A percentile compares a stretch with the other conserved stretches of the same genome.
These are phyloP conservation scores for Callipepla squamata DNA, from an alignment of 2,113 vertebrate genomes.

Conservation along the genomic window DNA sequence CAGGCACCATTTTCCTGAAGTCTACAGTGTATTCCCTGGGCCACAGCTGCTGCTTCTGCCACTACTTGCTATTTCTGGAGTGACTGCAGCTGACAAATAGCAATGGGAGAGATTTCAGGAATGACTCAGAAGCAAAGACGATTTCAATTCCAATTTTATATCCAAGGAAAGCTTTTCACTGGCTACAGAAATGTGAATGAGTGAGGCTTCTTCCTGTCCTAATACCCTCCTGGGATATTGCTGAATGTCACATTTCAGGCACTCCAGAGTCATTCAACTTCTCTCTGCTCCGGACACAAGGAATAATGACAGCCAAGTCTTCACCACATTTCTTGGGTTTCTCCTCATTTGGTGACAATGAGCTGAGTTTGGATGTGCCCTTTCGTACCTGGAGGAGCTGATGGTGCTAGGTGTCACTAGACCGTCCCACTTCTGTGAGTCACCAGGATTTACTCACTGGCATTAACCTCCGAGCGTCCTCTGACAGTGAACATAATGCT, in stretches of 20 bases:
- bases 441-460: neutral
- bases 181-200: slow-evolving; percentile 17
- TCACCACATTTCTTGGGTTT: neutral
- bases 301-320: neutral
- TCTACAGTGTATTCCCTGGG: slow-evolving; percentile 52
- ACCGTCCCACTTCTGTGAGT: neutral
- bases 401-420: neutral
- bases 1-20: slow-evolving; percentile 51
- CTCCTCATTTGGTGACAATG: neutral
- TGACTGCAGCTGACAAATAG: slow-evolving; percentile 58
- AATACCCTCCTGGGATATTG: neutral
- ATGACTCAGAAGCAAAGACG: slow-evolving; percentile 59
- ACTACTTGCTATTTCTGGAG: slow-evolving; percentile 45
- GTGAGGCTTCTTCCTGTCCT: neutral
- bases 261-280: neutral
- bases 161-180: slow-evolving; percentile 44
- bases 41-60: slow-evolving; percentile 58
- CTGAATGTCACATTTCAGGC: neutral
- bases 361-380: neutral
- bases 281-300: neutral
- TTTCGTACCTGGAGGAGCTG: neutral
- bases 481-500: accelerated
- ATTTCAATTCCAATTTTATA: slow-evolving; percentile 48
- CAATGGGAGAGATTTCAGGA: slow-evolving; percentile 48
- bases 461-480: neutral